Percentiles rank a stretch among this genome's conserved stretches.
phyloP scores from a whole-genome alignment of 2,797 vertebrate genomes.

The Acanthurus leucopareius region DNA sequence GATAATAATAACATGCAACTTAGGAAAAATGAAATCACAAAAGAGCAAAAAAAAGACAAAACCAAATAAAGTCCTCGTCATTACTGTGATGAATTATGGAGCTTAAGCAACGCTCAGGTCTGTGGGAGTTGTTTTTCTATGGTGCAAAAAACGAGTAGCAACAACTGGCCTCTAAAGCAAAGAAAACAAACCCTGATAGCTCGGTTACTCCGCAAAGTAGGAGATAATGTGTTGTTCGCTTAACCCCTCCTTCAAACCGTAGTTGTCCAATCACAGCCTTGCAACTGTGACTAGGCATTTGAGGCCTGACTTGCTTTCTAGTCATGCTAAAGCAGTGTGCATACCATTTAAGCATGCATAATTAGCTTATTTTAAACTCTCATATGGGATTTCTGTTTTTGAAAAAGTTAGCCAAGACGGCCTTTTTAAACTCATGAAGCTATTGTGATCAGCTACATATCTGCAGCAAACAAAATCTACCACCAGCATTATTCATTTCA shows the following conservation, averaged over 20 bases:
- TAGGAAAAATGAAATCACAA: conserved; percentile 21
- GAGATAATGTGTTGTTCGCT: not conserved
- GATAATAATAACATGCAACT: conserved; percentile 5
- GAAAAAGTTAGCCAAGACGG: too few species aligned
- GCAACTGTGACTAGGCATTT: not conserved
- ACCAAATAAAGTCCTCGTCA: conserved; percentile 31
- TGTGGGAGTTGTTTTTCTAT: conserved; percentile 31
- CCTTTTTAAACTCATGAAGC: too few species aligned
- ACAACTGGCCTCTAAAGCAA: conserved; percentile 20
- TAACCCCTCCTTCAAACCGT: not conserved
- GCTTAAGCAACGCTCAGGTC: conserved; percentile 15
- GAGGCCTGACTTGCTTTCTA: not conserved
- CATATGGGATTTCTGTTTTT: too few species aligned
- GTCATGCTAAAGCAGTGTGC: not conserved
- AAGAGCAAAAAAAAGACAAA: conserved; percentile 28
- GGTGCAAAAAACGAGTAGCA: not conserved
- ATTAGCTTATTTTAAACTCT: too few species aligned
- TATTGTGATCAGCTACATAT: too few species aligned
- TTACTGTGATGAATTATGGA: conserved; percentile 26
- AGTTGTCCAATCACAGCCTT: not conserved
- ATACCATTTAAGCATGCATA: too few species aligned
- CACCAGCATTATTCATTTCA: too few species aligned
- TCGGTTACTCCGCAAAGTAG: not conserved
- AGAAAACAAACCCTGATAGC: conserved; percentile 22
- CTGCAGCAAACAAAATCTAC: too few species aligned